phyloP scores from a whole-genome alignment of 2,113 vertebrate genomes.

The Nannospalax galili region DNA sequence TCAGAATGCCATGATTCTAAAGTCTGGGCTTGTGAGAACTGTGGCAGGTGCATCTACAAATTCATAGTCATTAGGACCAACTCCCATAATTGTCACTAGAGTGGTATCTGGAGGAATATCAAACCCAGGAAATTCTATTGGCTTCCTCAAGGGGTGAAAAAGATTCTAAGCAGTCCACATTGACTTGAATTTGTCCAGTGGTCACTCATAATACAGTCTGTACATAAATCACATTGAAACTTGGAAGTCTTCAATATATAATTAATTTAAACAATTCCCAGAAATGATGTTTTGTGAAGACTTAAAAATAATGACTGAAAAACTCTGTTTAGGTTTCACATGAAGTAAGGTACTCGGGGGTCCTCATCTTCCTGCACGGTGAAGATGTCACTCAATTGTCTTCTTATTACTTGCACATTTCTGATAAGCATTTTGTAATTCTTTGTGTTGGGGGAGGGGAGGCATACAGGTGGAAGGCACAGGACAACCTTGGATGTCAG shows the following conservation, averaged over 20 bases:
- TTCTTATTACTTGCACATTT: neutral
- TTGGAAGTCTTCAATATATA: neutral
- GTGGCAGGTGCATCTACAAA: neutral
- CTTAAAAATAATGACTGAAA: neutral
- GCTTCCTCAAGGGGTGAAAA: neutral
- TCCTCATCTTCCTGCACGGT: neutral
- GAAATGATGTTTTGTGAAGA: neutral
- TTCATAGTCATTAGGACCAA: neutral
- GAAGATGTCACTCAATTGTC: neutral
- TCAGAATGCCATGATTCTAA: neutral
- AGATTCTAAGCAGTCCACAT: neutral
- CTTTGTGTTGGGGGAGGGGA: neutral
- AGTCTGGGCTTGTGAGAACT: neutral
- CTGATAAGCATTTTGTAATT: neutral
- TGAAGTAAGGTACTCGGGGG: neutral
- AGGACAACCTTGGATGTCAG: neutral
- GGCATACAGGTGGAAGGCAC: neutral
- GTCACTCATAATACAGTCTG: neutral
- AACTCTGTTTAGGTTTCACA: neutral
- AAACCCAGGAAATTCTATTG: neutral
- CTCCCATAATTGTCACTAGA: neutral
- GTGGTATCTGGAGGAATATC: neutral
- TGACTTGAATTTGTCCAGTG: neutral
- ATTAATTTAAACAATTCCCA: neutral
- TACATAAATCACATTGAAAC: neutral